Conservation (phyloP, 2,888 invertebrate species). For the Tenthredo scrophulariae region DNA sequence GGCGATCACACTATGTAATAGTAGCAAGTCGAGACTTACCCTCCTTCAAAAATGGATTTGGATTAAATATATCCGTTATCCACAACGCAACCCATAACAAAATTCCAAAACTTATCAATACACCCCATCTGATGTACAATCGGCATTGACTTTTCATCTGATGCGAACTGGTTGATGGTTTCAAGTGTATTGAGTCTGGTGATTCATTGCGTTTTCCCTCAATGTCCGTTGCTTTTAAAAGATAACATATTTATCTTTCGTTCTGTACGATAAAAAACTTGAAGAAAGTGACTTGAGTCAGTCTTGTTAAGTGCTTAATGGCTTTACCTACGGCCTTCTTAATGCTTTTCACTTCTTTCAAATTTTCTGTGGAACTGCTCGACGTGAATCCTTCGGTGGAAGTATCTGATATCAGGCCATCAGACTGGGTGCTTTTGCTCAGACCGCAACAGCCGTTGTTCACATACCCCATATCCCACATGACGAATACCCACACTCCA, state of each 20-base stretch:
- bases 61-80: constrained; percentile 59
- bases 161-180: constrained; percentile 18
- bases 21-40: constrained; percentile 38
- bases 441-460: constrained; percentile 78
- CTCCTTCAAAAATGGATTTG: constrained; percentile 55
- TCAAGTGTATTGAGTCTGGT: neutral
- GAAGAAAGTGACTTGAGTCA: neutral
- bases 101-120: constrained; percentile 64
- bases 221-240: constrained; percentile 1
- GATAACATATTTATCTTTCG: neutral
- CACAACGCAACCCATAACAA: constrained; percentile 67
- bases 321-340: constrained; percentile 1
- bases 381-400: constrained; percentile 39
- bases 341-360: neutral
- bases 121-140: constrained; percentile 65
- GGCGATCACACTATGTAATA: neutral
- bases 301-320: neutral
- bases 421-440: constrained; percentile 72
- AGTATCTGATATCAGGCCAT: constrained; percentile 56
- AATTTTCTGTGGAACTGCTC: constrained; percentile 34
- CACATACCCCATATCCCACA: constrained; percentile 57
- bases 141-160: constrained; percentile 12
- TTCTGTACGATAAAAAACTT: neutral
- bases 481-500: constrained; percentile 41
- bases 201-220: neutral